Percentiles rank a stretch among this genome's conserved stretches.
Conservation (phyloP, 2,113 vertebrate species). For the Nannospalax galili region DNA sequence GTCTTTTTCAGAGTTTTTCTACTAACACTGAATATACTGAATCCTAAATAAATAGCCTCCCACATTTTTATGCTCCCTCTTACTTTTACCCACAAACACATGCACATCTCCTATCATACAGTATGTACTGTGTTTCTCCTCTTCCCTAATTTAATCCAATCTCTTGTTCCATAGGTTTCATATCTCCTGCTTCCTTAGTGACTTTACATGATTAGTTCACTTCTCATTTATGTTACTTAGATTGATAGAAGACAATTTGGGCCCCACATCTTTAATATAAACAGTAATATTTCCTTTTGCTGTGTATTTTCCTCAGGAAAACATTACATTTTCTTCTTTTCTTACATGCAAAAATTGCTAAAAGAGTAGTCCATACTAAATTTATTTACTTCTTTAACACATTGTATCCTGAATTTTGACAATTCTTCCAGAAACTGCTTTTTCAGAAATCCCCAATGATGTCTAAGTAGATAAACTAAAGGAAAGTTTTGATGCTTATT, state of each 20-base stretch:
- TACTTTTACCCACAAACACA: conserved; percentile 1
- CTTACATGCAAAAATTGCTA: not conserved
- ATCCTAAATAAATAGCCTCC: not conserved
- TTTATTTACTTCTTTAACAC: conserved; percentile 24
- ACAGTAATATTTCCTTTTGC: not conserved
- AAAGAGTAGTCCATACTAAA: not conserved
- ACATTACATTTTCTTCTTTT: not conserved
- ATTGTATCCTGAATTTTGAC: not conserved
- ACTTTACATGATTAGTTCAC: not conserved
- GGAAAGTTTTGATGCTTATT: not conserved
- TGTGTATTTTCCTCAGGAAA: conserved; percentile 20
- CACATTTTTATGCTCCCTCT: not conserved
- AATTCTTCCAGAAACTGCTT: conserved; percentile 10
- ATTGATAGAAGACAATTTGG: not conserved
- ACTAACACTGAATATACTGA: not conserved
- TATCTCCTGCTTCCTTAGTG: not conserved
- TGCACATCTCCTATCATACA: not conserved
- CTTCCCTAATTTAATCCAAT: not conserved
- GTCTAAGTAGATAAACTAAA: conserved; percentile 12
- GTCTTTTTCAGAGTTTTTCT: not conserved
- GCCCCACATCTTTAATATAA: conserved; percentile 25
- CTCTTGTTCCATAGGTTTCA: not conserved
- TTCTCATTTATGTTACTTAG: not conserved
- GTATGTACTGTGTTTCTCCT: conserved; percentile 8
- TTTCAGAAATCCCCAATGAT: not conserved